Evolutionary conservation across 2,113 vertebrate species (phyloP), one percentile per base, ranked within the genome.

Genomic region (Fukomys damarensis): DNA sequence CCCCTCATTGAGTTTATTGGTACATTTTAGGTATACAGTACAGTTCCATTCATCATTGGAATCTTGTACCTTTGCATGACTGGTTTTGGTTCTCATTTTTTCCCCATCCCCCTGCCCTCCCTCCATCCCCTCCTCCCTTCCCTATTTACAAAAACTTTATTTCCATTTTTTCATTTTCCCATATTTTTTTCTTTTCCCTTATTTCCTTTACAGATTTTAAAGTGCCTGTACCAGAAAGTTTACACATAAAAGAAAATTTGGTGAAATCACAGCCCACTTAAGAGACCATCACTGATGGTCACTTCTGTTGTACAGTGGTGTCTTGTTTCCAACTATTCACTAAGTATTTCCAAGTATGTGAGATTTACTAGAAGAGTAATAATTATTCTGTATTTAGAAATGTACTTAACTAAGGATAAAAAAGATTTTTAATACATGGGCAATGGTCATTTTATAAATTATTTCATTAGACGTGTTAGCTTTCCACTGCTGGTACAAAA

Each of bases 201-300:
- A n/a, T 89, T 77, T 74, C 63, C 52, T 83, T 38, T 52, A 13
- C 24, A 91, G 65, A 35, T 77, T 93, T 59, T 79, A 72, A 96
- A 89, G 10, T 85, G 35, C 41, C 19, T 76, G 10, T 26, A 95
- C 28, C 49, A 43, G 76, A 43, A 95, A 30, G 19, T n/a, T 91
- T 30, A 87, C 9, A 30, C 24, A 43, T 56, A 76, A 61, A 86
- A 30, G n/a, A 79, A 93, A 89, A 91, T 3, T 26, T 54, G 49
- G 26, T 10, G 49, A 86, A 68, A 38, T n/a, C 63, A 38, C 32
- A 76, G n/a, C n/a, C 32, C 88, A 66, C 24, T 17, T 35, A 59
- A 38, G 24, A 79, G 11, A 76, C 52, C 30, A 86, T 6, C 26
- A 28, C 43, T 41, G 41, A 54, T 32, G 12, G 30, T 74, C n/a